Evolutionary conservation across 2,888 invertebrate species (phyloP).

Genomic region (Sussaba pulchella): DNA sequence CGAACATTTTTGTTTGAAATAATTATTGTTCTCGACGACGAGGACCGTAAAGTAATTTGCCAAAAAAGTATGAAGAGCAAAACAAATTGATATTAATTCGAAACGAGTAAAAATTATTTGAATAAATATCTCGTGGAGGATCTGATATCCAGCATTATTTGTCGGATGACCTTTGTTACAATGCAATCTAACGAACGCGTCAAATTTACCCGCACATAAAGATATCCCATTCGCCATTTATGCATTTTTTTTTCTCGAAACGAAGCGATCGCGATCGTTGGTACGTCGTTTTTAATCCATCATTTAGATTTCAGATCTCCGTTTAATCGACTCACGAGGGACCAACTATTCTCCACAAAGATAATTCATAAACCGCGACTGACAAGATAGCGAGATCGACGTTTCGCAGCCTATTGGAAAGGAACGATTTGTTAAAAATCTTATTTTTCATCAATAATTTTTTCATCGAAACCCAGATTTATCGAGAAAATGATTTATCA

Average conservation of each 20-base stretch:
- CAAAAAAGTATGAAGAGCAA: too few species aligned
- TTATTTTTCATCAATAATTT: background rate
- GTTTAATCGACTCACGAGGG: constrained; percentile 51
- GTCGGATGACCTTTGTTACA: background rate
- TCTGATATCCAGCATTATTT: too few species aligned
- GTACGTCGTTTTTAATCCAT: constrained; percentile 56
- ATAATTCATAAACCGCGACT: constrained; percentile 9
- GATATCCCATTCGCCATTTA: background rate
- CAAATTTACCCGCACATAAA: background rate
- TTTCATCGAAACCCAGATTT: constrained; percentile 41
- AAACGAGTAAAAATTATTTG: too few species aligned
- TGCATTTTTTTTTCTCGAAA: background rate
- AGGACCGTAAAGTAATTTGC: too few species aligned
- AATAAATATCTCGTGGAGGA: too few species aligned
- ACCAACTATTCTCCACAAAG: constrained; percentile 35
- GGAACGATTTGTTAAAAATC: background rate
- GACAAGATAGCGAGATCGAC: constrained; percentile 33
- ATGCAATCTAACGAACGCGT: constrained; percentile 39
- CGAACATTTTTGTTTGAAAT: too few species aligned
- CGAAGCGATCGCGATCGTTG: constrained; percentile 45
- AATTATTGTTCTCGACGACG: too few species aligned
- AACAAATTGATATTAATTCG: too few species aligned
- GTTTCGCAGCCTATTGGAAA: constrained; percentile 12
- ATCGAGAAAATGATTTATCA: constrained; percentile 57
- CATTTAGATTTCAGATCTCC: constrained; percentile 60